Conservation (phyloP, 2,797 vertebrate genomes). For the Eurystomus glaucurus region DNA sequence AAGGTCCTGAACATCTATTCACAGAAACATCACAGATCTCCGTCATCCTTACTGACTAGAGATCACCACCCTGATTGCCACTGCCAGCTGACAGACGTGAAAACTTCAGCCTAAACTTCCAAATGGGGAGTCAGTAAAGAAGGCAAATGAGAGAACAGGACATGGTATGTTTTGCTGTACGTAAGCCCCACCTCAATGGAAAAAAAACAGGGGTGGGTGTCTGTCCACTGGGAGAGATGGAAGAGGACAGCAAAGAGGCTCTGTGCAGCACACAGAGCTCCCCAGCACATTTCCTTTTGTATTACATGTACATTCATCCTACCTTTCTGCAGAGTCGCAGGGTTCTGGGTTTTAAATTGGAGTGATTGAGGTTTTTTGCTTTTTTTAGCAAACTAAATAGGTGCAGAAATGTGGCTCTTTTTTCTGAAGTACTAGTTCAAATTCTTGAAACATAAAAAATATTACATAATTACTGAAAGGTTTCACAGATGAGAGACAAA, state of each 20-base stretch:
- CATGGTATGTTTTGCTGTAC: neutral
- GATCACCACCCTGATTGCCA: neutral
- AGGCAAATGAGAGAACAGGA: neutral
- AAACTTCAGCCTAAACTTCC: neutral
- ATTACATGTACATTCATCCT: rapidly evolving
- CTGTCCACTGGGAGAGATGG: neutral
- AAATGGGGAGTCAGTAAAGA: neutral
- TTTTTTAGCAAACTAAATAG: neutral
- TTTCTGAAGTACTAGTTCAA: neutral
- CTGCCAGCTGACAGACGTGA: neutral
- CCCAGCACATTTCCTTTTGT: rapidly evolving
- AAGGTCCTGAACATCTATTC: neutral
- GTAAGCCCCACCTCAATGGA: neutral
- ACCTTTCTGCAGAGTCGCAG: neutral
- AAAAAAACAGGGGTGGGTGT: neutral
- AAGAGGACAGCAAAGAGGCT: neutral
- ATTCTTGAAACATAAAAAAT: neutral
- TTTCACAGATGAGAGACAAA: neutral
- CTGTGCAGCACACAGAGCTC: neutral
- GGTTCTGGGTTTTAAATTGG: neutral
- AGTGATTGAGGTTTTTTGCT: neutral
- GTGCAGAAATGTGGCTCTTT: rapidly evolving
- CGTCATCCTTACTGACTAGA: neutral
- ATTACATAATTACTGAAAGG: neutral
- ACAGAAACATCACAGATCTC: neutral